Conservation (phyloP, 2,888 invertebrate species). For the Brachyptera putata region DNA sequence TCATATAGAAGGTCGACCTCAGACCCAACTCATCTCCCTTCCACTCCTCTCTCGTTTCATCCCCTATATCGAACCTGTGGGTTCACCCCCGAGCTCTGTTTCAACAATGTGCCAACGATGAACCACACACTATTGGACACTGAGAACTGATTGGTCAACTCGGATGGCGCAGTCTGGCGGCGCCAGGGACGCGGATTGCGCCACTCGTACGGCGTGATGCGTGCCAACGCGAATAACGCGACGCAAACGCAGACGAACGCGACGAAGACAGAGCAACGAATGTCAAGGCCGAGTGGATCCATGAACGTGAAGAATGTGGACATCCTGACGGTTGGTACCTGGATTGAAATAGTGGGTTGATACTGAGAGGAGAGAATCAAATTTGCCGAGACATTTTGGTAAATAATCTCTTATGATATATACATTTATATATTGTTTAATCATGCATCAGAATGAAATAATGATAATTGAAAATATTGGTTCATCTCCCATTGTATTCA, state of each 20-base stretch:
- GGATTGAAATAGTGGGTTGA: no score
- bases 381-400: no score
- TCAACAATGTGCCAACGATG: conserved; percentile 60
- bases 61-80: no score
- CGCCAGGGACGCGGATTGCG: conserved; percentile 52
- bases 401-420: no score
- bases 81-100: conserved; percentile 57
- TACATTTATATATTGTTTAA: no score
- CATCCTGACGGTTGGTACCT: conserved; percentile 56
- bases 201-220: conserved; percentile 61
- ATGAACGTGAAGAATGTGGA: conserved; percentile 62
- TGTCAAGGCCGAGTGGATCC: conserved; percentile 59
- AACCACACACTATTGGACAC: conserved; percentile 65
- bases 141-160: conserved; percentile 57
- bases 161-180: conserved; percentile 35
- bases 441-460: no score
- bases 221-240: conserved; percentile 56
- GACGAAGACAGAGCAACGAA: conserved; percentile 59
- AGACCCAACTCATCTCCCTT: no score
- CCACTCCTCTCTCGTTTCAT: no score
- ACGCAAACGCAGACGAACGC: conserved; percentile 58
- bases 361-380: no score
- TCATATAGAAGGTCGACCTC: no score
- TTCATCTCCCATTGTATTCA: no score
- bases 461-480: no score